Base-by-base conservation (phyloP, 2,888 invertebrate species). In the Xestia ashworthii region DNA sequence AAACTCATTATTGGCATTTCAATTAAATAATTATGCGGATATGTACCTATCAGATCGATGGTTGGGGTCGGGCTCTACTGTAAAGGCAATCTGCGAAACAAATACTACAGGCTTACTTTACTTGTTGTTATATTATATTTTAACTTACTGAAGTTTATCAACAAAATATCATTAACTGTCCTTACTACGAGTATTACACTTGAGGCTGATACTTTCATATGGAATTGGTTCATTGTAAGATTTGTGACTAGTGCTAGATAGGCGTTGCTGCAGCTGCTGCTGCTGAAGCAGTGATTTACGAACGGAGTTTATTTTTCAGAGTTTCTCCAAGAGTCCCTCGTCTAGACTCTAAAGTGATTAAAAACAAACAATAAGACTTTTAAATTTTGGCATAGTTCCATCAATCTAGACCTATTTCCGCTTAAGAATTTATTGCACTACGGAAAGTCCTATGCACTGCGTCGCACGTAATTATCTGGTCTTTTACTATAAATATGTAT, bases 391-490 rank as follows among this genome's bases (percentile, higher is more conserved):
- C 2, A 9, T 9, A 41, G n/a, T 11, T 74, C 5, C 16, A 22
- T 6, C 9, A 38, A 8, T 44, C 53, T 32, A 44, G 16, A 32
- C 32, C 32, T 78, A 22, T 76, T 70, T 66, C 70, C 62, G 50
- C 74, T 75, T 67, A 65, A 71, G 70, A 72, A 76, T 32, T 32
- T 32, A 32, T 75, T 70, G 44, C 74, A 71, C 55, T 76, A 41
- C 55, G 65, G 77, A 32, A 86, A 82, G 62, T 53, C 74, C 79
- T 74, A 72, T n/a, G 50, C 25, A 71, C 66, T 73, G 58, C 70
- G 41, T 74, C 70, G 50, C 38, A 70, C 38, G 48, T 82, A 82
- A 84, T 81, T 80, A 80, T 71, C 66, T 76, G 66, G 48, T 71
- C 11, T 71, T 76, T 53, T 71, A 76, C 68, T 62, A 80, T 65